Base-by-base conservation (phyloP, 1,140 invertebrate genomes). In the Drosophila lacertosa region DNA sequence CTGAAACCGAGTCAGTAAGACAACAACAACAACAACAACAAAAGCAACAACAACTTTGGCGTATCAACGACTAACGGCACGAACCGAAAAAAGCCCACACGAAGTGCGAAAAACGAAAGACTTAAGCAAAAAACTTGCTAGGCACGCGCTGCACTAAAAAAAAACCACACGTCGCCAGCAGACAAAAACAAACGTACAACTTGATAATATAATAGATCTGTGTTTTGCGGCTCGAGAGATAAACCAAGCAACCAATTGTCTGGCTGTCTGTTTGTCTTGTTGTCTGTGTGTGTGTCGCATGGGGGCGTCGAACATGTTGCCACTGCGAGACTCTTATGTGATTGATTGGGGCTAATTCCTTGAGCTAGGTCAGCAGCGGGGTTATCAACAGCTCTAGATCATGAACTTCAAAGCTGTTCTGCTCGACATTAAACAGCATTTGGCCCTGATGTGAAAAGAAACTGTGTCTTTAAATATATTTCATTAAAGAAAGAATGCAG, bases 71-170 rank as follows among this genome's bases (percentile, higher is more conserved):
- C 7, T 45, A n/a, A 39, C 44, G 50, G 54, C 68, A 72, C 64
- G 68, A 59, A 58, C 29, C 32, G 15, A 58, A 57, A 42, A 42
- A 51, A 26, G 35, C 63, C 22, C 42, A 48, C 55, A 68, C 39
- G 64, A 66, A 53, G 16, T 54, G 51, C 51, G 18, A 48, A 67
- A 73, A 73, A 73, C 70, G 58, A 73, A 73, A 73, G 70, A 73
- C 70, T 73, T 69, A 73, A 45, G 51, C 62, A 58, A 60, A 65
- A 75, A 75, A 75, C 73, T 75, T 45, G 73, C 73, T 75, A 57
- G 73, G 73, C 73, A 75, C 73, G 73, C 66, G 64, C 69, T 44
- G 45, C 53, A 45, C 26, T 16, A 22, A 18, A 60, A 45, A 7
- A 15, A 26, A 66, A 45, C 68, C 37, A 54, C 66, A 63, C 58